A percentile compares a stretch with the other conserved stretches of the same genome.
phyloP scores from a whole-genome alignment of 2,113 vertebrate genomes.

The Willisornis vidua region DNA sequence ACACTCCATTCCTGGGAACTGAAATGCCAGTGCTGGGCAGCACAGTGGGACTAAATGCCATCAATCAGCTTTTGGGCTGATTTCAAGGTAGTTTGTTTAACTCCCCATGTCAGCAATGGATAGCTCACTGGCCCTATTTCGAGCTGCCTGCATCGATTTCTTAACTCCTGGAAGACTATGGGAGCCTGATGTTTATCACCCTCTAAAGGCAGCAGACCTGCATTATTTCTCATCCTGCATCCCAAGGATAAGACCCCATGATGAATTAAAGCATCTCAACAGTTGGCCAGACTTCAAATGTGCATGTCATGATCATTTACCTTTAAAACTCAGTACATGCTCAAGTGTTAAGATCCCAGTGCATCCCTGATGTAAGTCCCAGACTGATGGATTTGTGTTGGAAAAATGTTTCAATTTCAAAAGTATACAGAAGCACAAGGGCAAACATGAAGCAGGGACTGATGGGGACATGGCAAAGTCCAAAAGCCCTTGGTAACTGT shows the following conservation, averaged over 20 bases:
- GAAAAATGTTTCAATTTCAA: background rate
- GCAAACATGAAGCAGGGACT: background rate
- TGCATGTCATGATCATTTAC: background rate
- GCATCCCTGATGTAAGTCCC: background rate
- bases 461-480: background rate
- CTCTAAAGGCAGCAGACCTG: background rate
- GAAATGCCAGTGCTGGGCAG: background rate
- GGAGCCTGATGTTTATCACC: background rate
- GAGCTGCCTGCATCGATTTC: background rate
- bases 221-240: background rate
- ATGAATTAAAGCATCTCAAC: background rate
- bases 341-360: background rate
- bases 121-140: background rate
- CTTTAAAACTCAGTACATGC: background rate
- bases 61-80: background rate
- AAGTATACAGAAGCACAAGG: background rate
- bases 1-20: background rate
- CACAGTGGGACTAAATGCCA: background rate
- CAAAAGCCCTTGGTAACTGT: conserved; percentile 3
- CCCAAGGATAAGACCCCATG: background rate
- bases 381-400: conserved; percentile 8
- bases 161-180: background rate
- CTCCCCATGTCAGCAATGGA: background rate
- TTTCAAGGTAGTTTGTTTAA: background rate
- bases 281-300: background rate